Evolutionary conservation across 1,140 invertebrate genomes (phyloP).

Genomic region (Eumeta japonica): DNA sequence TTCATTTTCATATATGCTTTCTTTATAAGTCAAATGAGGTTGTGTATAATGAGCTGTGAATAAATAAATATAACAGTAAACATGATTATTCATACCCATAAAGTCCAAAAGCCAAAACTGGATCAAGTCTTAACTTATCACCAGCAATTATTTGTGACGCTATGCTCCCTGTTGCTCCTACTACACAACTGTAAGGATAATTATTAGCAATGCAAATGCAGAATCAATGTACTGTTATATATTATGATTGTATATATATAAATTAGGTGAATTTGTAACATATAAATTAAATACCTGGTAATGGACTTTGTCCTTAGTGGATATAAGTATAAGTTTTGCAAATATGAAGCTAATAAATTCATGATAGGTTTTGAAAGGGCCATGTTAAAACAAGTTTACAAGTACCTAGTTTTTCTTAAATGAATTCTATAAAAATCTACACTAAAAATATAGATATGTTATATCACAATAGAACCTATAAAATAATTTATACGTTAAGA

Average conservation of each 20-base stretch:
- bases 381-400: too few species aligned
- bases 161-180: constrained; percentile 65
- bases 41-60: too few species aligned
- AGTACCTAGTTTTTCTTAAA: too few species aligned
- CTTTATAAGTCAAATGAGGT: background rate
- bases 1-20: too few species aligned
- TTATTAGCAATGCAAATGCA: background rate
- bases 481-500: too few species aligned
- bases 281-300: constrained; percentile 62
- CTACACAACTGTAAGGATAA: constrained; percentile 55
- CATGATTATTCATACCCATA: constrained; percentile 62
- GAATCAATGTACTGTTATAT: background rate
- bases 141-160: constrained; percentile 66
- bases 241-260: too few species aligned
- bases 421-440: too few species aligned
- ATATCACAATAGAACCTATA: too few species aligned
- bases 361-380: constrained; percentile 69
- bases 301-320: constrained; percentile 72
- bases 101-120: constrained; percentile 65
- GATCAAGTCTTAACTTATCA: constrained; percentile 59
- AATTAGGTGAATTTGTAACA: too few species aligned
- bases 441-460: too few species aligned
- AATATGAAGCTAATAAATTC: constrained; percentile 64
- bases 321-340: constrained; percentile 67
- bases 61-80: background rate